These are phyloP conservation scores for Megalopta genalis DNA, from an alignment of 1,140 invertebrate genomes.

Conservation along the genomic window DNA sequence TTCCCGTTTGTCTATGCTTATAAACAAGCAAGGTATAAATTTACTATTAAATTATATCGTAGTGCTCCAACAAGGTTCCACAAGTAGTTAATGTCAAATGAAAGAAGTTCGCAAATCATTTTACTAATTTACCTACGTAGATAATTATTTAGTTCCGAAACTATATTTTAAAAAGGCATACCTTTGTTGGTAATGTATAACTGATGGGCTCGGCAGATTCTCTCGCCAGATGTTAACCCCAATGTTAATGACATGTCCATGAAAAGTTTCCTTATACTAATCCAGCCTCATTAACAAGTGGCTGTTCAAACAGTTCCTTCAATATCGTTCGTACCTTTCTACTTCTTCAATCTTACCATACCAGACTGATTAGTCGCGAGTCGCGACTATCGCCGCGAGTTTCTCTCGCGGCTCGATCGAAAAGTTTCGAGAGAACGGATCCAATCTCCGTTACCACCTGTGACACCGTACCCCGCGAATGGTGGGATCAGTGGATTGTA, in stretches of 20 bases:
- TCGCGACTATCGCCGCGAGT: neutral
- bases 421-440: constrained; percentile 26
- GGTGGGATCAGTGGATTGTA: neutral
- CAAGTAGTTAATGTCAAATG: too few species aligned
- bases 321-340: neutral
- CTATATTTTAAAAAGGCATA: too few species aligned
- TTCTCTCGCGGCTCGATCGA: constrained; percentile 20
- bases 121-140: too few species aligned
- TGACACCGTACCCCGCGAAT: neutral
- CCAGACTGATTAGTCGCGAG: neutral
- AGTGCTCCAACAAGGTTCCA: too few species aligned
- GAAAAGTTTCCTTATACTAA: neutral
- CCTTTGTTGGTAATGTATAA: too few species aligned
- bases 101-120: too few species aligned
- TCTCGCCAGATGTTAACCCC: too few species aligned
- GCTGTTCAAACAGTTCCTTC: neutral
- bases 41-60: too few species aligned
- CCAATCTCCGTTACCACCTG: neutral
- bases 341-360: constrained; percentile 7
- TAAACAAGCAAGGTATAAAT: too few species aligned
- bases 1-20: too few species aligned
- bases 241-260: neutral
- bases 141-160: too few species aligned
- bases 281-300: neutral
- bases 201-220: too few species aligned